A percentile compares a stretch with the other conserved stretches of the same genome.
Conservation (phyloP, 2,797 vertebrate genomes). For the Rhinella marina region DNA sequence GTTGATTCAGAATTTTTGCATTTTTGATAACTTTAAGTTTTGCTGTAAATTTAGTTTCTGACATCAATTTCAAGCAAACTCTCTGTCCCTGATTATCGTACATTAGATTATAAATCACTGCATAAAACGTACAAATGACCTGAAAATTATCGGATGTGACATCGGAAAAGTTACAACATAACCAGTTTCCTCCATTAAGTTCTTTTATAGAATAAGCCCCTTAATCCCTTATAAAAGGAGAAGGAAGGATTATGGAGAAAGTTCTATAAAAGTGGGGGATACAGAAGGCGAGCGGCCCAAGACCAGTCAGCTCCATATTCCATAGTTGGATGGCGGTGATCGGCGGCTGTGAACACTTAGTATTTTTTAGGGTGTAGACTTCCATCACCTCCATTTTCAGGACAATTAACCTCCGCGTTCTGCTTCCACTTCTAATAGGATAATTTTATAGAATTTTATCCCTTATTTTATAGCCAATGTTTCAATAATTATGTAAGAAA, state of each 20-base stretch:
- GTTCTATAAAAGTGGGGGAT: not conserved
- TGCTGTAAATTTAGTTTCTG: not conserved
- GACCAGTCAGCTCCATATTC: not conserved
- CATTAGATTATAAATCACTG: not conserved
- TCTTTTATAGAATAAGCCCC: not conserved
- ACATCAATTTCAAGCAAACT: not conserved
- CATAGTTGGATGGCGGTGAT: not conserved
- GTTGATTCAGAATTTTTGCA: not conserved
- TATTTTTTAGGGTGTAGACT: not conserved
- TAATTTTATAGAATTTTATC: not conserved
- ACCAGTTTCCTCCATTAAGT: not conserved
- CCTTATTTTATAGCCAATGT: not conserved
- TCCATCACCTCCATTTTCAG: slow-evolving; percentile 12
- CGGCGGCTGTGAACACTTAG: not conserved
- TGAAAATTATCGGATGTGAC: not conserved
- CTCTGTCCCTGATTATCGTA: not conserved
- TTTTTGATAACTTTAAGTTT: not conserved
- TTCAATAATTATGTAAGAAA: not conserved
- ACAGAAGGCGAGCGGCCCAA: not conserved
- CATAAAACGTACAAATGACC: not conserved
- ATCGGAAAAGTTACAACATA: not conserved
- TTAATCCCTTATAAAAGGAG: not conserved
- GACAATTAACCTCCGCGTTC: not conserved
- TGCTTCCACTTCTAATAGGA: not conserved
- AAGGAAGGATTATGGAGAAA: not conserved